Evolutionary conservation across 2,888 invertebrate species (phyloP), one percentile per base, ranked within the genome.

Genomic region (Elysia crispata): DNA sequence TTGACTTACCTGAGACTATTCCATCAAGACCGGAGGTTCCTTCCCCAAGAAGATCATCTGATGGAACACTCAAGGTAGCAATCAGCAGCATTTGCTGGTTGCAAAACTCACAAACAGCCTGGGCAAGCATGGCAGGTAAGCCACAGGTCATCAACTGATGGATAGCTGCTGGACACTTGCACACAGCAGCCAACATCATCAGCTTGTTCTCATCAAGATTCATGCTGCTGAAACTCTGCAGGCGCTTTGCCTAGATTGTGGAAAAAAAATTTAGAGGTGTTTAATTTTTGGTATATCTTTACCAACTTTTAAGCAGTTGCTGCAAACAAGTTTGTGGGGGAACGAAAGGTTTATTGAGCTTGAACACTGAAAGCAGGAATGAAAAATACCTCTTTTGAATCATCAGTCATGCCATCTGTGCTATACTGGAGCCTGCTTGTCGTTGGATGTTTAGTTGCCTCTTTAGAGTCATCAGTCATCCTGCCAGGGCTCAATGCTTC

Each of bases 111-210:
- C 88, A 89, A 74, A 91, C 83, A 30, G 89, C 90, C 83, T 91
- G 91, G 62, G 91, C 89, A 57, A 91, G 84, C 62, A 90, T 87
- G 15, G 90, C 86, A 1, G 91, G 95, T 79, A 96, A 93, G 33
- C 95, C 95, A 0, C 96, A 96, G 91, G 95, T 95, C 81, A 97
- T 94, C 83, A 97, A 93, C 86, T 95, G 95, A 86, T 94, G 94
- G 25, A 96, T 95, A 76, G 96, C 95, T 31, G 95, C 94, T 0
- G 96, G 95, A 1, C 97, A 97, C 92, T 96, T 95, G 87, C 96
- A 95, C 11, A 96, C 95, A 83, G 95, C 93, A 0, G 96, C 96
- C 31, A 97, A 94, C 1, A 96, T 96, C 88, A 95, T 94, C 85
- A 97, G 93, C 90, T 96, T 95, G 57, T 86, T 82, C 76, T 90